Conservation (phyloP, 2,888 invertebrate genomes). For the Coleophora deauratella region DNA sequence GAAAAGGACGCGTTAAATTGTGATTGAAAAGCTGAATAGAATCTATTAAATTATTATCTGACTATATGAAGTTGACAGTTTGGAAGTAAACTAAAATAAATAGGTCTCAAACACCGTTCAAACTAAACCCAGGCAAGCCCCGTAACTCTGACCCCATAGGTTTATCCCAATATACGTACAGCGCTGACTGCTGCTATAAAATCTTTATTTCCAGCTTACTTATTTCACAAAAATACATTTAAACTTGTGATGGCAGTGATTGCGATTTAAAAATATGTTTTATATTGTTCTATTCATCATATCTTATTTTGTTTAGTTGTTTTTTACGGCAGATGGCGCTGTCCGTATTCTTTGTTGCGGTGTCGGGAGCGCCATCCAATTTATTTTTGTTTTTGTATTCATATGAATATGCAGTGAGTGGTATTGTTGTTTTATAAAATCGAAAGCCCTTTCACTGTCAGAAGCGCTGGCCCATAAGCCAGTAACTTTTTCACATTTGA, state of each 20-base stretch:
- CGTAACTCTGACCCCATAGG: slow-evolving; percentile 28
- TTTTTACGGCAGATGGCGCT: slow-evolving; percentile 56
- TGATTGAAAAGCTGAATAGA: too few relatives aligned
- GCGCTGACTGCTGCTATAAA: slow-evolving; percentile 44
- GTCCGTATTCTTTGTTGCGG: slow-evolving; percentile 35
- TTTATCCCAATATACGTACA: slow-evolving; percentile 34
- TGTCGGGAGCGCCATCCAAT: slow-evolving; percentile 65
- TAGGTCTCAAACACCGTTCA: slow-evolving; percentile 41
- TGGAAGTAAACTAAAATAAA: too few relatives aligned
- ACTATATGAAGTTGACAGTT: too few relatives aligned
- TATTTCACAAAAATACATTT: slow-evolving; percentile 16
- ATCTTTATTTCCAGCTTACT: slow-evolving; percentile 11
- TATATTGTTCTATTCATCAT: slow-evolving; percentile 10
- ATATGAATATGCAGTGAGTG: not conserved
- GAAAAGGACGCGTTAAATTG: too few relatives aligned
- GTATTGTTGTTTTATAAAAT: not conserved
- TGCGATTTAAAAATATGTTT: slow-evolving; percentile 26
- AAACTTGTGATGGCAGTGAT: slow-evolving; percentile 56
- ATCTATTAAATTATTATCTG: too few relatives aligned
- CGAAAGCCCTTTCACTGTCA: too few relatives aligned
- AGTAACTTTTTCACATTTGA: too few relatives aligned
- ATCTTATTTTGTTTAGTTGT: slow-evolving; percentile 3
- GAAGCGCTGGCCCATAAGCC: too few relatives aligned
- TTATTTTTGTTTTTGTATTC: slow-evolving; percentile 31
- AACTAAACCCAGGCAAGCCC: slow-evolving; percentile 26